Evolutionary conservation across 2,113 vertebrate species (phyloP).

Genomic region (Dasyurus viverrinus): DNA sequence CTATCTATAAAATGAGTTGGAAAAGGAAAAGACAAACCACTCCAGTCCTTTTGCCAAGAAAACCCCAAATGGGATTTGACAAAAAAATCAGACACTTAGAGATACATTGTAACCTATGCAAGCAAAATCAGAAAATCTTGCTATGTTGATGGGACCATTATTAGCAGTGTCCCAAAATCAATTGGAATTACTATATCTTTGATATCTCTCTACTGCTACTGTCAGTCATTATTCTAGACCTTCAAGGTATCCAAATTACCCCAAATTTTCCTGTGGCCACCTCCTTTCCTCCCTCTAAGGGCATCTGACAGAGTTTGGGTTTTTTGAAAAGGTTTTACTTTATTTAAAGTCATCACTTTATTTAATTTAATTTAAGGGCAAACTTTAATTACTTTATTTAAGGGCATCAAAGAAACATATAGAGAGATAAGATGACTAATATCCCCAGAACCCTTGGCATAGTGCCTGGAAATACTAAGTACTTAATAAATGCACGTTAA

Average conservation of each 20-base stretch:
- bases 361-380: too few relatives aligned
- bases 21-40: neutral
- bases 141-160: neutral
- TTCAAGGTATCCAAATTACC: neutral
- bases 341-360: too few relatives aligned
- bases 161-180: neutral
- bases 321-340: neutral
- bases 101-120: neutral
- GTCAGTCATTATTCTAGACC: neutral
- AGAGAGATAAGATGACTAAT: neutral
- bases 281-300: neutral
- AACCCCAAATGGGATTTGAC: neutral
- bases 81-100: neutral
- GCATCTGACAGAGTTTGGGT: neutral
- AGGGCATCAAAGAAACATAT: neutral
- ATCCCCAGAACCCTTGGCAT: neutral
- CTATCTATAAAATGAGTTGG: neutral
- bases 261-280: neutral
- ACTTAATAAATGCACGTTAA: neutral
- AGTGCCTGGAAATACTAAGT: neutral
- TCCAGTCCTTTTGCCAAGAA: neutral
- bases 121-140: neutral
- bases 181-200: neutral
- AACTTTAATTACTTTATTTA: too few relatives aligned
- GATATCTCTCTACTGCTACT: neutral